Evolutionary conservation across 1,140 invertebrate species (phyloP).

Genomic region (Bacillus rossius): DNA sequence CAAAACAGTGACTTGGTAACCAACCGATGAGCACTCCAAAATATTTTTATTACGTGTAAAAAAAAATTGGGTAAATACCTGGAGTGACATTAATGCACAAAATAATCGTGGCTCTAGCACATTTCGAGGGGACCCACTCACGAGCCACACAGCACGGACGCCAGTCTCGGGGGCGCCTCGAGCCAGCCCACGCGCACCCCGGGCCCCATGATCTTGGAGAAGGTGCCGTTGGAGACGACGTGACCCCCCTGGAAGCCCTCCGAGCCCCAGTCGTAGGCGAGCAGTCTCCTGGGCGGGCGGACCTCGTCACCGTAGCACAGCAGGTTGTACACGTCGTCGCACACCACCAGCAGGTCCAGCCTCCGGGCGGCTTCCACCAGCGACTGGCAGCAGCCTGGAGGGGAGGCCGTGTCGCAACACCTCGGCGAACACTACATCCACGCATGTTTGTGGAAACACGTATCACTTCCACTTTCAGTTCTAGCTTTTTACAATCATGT

Average conservation of each 20-base stretch:
- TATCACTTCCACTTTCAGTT: too few species aligned
- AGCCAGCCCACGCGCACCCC: conserved; percentile 61
- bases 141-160: conserved; percentile 41
- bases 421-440: too few species aligned
- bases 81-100: too few species aligned
- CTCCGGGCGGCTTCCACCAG: conserved; percentile 44
- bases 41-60: too few species aligned
- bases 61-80: too few species aligned
- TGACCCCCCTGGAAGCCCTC: conserved; percentile 46
- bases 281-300: conserved; percentile 45
- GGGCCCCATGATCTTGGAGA: conserved; percentile 61
- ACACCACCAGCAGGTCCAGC: conserved; percentile 50
- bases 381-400: conserved; percentile 2
- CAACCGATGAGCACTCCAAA: too few species aligned
- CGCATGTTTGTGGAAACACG: too few species aligned
- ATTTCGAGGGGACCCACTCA: too few species aligned
- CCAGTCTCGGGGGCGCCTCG: conserved; percentile 47
- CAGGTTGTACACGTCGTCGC: conserved; percentile 64
- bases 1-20: too few species aligned
- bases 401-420: not conserved
- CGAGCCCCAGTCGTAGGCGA: conserved; percentile 46
- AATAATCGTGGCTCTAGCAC: too few species aligned
- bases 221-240: conserved; percentile 59
- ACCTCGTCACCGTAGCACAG: conserved; percentile 46
- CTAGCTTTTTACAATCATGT: too few species aligned